phyloP scores from a whole-genome alignment of 2,888 invertebrate genomes.

The Carterocephalus palaemon region DNA sequence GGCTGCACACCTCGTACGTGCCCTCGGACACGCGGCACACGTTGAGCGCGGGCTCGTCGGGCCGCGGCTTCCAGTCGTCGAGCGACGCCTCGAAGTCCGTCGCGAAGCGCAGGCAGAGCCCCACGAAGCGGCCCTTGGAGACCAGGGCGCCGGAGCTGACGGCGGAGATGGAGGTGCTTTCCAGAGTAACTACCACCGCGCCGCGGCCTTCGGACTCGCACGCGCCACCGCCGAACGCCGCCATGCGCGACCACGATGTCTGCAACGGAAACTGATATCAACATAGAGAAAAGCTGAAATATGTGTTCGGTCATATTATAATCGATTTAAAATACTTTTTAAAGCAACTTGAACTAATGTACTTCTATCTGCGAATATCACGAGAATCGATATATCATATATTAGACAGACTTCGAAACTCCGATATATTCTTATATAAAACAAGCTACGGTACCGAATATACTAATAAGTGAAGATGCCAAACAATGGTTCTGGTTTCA shows the following conservation, averaged over 20 bases:
- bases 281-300: background rate
- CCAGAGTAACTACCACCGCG: slow-evolving; percentile 96
- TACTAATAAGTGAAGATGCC: too few species aligned
- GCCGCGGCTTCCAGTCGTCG: slow-evolving; percentile 98
- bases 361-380: too few species aligned
- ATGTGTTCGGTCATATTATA: background rate
- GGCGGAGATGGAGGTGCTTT: slow-evolving; percentile 95
- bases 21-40: slow-evolving; percentile 99
- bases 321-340: background rate
- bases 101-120: slow-evolving; percentile 95
- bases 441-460: too few species aligned
- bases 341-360: background rate
- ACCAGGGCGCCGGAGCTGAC: slow-evolving; percentile 97
- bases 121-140: slow-evolving; percentile 93
- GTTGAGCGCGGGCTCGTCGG: slow-evolving; percentile 89
- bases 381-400: too few species aligned
- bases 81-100: slow-evolving; percentile 98
- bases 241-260: slow-evolving; percentile 75
- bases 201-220: slow-evolving; percentile 90
- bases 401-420: too few species aligned
- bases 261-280: slow-evolving; percentile 33
- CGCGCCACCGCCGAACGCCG: slow-evolving; percentile 83
- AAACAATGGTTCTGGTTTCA: too few species aligned
- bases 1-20: slow-evolving; percentile 97
- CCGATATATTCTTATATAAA: too few species aligned